Base-by-base conservation (phyloP, 2,888 invertebrate genomes). In the Harpagoxenus sublaevis region DNA sequence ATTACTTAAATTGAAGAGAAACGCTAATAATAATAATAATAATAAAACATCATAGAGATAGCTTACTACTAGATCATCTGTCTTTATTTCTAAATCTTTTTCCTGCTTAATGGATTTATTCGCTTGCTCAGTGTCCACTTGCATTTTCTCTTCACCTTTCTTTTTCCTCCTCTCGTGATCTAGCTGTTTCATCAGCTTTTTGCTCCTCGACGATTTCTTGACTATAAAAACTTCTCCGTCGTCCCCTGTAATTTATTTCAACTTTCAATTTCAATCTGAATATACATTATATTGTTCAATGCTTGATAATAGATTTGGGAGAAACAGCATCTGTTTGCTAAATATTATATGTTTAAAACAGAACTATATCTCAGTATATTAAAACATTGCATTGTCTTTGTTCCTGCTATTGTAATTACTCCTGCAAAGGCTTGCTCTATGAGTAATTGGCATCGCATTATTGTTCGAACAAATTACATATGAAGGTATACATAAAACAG, bases 151-250 rank as follows among this genome's bases (percentile, higher is more conserved):
- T 94, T 96, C 96, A 93, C 95, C 95, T 94, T 96, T 96, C 93
- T 95, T 96, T 94, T 96, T 96, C 91, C 96, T 96, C 83, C 97
- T 97, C 94, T 98, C 98, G 95, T 97, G 97, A 93, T 98, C 98
- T 93, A 98, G 95, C 94, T 98, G 97, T 94, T 97, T 97, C 96
- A 98, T 97, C 81, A 99, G 96, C 94, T 97, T 97, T 95, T 98
- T 98, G 95, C 99, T 99, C 93, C 99, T 98, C 10, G 98, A 98
- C 10, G 99, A 99, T 95, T 99, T 99, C 95, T 98, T 99, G 74
- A 99, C 98, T 96, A 99, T 98, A 95, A 99, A 99, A 75, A 98
- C 97, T 95, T 99, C 99, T 42, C 97, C 97, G 91, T 97, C 97
- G 94, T 98, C 98, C 92, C 97, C 98, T 95, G 96, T 95, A 94